Evolutionary conservation across 2,888 invertebrate species (phyloP), one percentile per base, ranked within the genome.

Genomic region (Clunio marinus): DNA sequence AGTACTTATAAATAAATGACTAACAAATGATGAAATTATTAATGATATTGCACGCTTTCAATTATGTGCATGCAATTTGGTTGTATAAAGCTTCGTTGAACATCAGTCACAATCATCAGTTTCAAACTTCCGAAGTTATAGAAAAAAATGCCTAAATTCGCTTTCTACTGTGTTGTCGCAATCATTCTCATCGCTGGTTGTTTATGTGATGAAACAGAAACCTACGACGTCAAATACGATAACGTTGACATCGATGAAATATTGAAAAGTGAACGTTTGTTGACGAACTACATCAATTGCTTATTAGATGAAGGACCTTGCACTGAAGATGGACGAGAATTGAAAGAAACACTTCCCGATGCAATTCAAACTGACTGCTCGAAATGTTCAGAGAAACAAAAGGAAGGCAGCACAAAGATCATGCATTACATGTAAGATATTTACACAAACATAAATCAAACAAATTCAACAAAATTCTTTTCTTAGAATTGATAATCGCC

Each of bases 261-360:
- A 71, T 76, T 89, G 22, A 75, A 73, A 2, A 89, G 85, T 76
- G 83, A 86, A 32, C 81, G 88, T 17, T 77, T 89, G n/a, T 76
- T 89, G 2, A 77, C 80, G 32, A 84, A 83, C 51, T 88, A 89
- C 73, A 77, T 85, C 55, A 83, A 86, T 70, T 90, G 90, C 72
- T 73, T 89, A 41, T 75, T 88, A 73, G 84, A 82, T 0, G 79
- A 77, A 69, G 85, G 84, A 10, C 83, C 81, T 51, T 89, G 89
- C 75, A 87, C 84, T 1, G 80, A 87, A 10, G 88, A 89, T 73
- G 88, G 84, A 70, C 83, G 83, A 73, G 85, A 86, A 77, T 77
- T 90, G 1, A 89, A 87, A 80, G 88, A 81, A 69, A 86, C 84
- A 71, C 80, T 89, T 57, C 88, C 88, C 0, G 88, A 89, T 73